These are phyloP conservation scores for Otus sunia DNA, from an alignment of 2,113 vertebrate species.

Conservation along the genomic window DNA sequence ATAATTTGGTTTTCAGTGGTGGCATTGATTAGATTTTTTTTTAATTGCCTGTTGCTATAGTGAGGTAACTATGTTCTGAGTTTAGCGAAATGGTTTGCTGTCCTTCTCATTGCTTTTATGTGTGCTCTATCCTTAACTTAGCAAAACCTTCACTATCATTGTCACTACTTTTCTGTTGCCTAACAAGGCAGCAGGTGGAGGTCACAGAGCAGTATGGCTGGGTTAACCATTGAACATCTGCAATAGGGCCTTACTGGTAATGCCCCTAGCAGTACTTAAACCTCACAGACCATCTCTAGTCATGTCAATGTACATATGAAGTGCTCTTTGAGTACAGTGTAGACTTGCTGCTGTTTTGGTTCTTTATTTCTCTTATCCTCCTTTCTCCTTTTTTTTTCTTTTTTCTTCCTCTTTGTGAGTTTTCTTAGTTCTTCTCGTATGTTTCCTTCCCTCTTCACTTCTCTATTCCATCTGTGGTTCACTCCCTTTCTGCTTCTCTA, in stretches of 20 bases:
- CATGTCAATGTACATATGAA: neutral
- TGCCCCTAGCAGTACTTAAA: neutral
- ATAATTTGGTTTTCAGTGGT: neutral
- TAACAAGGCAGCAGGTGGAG: neutral
- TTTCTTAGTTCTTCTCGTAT: conserved; percentile 15
- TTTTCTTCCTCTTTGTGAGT: conserved; percentile 20
- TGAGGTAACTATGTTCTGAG: neutral
- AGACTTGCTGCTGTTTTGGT: neutral
- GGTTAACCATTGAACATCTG: neutral
- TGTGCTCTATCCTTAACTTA: neutral
- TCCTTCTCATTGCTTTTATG: rapidly evolving
- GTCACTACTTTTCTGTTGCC: neutral
- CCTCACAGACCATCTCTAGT: neutral
- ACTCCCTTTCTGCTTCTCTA: neutral
- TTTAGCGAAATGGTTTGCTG: neutral
- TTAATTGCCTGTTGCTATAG: neutral
- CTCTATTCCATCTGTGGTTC: neutral
- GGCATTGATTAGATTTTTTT: neutral
- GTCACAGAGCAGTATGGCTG: neutral
- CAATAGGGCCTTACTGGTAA: neutral
- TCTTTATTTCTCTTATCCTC: neutral
- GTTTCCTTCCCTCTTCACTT: conserved; percentile 15
- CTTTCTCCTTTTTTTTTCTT: neutral
- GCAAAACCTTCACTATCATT: neutral
- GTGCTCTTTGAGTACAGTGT: neutral